Evolutionary conservation across 2,888 invertebrate genomes (phyloP).

Genomic region (Seira sanloemensis): DNA sequence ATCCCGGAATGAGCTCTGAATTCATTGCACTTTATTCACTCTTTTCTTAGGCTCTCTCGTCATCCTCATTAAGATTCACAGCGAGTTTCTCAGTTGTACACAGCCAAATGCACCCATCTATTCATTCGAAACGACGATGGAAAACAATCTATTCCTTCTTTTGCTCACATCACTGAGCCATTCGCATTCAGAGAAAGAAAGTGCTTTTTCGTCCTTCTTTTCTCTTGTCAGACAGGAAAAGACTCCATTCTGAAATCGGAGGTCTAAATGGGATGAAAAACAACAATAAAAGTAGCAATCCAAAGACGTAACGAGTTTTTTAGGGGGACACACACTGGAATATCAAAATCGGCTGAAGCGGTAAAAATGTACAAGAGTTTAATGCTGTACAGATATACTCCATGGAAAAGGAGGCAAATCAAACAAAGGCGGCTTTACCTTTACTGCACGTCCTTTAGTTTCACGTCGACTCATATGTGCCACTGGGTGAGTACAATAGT

Average conservation of each 20-base stretch:
- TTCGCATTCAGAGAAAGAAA: constrained; percentile 1
- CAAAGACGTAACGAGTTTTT: constrained; percentile 7
- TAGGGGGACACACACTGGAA: not conserved
- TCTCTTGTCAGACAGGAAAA: not conserved
- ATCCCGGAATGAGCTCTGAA: constrained; percentile 1
- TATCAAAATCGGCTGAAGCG: not conserved
- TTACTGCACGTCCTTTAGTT: constrained; percentile 51
- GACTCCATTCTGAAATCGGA: not conserved
- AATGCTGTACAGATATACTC: not conserved
- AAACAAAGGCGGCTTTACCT: constrained; percentile 33
- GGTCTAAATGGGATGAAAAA: not conserved
- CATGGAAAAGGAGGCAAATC: constrained; percentile 10
- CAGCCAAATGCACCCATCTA: constrained; percentile 17
- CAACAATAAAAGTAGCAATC: constrained; percentile 8
- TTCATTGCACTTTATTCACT: not conserved
- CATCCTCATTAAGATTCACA: constrained; percentile 5
- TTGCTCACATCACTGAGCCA: constrained; percentile 1
- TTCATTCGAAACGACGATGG: constrained; percentile 12
- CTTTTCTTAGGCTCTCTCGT: not conserved
- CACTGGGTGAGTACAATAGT: constrained; percentile 5
- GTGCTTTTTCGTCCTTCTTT: not conserved
- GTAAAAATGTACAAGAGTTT: not conserved
- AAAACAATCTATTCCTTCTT: constrained; percentile 17
- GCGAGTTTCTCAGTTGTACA: not conserved
- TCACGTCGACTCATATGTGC: constrained; percentile 55